Evolutionary conservation across 2,888 invertebrate species (phyloP).

Genomic region (Drosophila dives): DNA sequence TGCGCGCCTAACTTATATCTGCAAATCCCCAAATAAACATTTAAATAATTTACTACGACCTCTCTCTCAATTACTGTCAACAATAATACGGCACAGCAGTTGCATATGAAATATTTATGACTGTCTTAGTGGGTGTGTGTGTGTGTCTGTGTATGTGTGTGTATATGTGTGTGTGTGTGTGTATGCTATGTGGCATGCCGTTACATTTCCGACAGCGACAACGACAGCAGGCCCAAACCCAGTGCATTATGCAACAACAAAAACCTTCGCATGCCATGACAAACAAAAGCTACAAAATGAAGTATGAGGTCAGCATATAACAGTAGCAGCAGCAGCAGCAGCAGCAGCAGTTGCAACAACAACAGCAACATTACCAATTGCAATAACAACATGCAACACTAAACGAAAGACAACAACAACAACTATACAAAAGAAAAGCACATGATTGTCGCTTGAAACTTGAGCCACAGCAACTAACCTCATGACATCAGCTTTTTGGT

Average conservation of each 20-base stretch:
- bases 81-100: slow-evolving; percentile 62
- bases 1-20: slow-evolving; percentile 24
- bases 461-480: slow-evolving; percentile 79
- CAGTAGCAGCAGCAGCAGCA: slow-evolving; percentile 42
- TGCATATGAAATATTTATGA: slow-evolving; percentile 66
- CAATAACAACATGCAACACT: slow-evolving; percentile 30
- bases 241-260: slow-evolving; percentile 70
- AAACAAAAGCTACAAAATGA: slow-evolving; percentile 80
- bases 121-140: slow-evolving; percentile 29
- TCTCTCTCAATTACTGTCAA: slow-evolving; percentile 72
- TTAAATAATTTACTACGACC: slow-evolving; percentile 68
- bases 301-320: slow-evolving; percentile 77
- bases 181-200: slow-evolving; percentile 60
- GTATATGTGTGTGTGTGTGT: slow-evolving; percentile 15
- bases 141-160: slow-evolving; percentile 12
- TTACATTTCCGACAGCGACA: slow-evolving; percentile 72
- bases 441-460: slow-evolving; percentile 81
- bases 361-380: not conserved
- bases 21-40: slow-evolving; percentile 68
- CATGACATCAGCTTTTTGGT: slow-evolving; percentile 81
- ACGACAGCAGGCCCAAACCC: slow-evolving; percentile 48
- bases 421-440: slow-evolving; percentile 67
- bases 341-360: not conserved
- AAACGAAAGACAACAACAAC: slow-evolving; percentile 14
- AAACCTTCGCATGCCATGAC: slow-evolving; percentile 58